Base-by-base conservation (phyloP, 2,797 vertebrate species). In the Heteromormyrus szaboi region DNA sequence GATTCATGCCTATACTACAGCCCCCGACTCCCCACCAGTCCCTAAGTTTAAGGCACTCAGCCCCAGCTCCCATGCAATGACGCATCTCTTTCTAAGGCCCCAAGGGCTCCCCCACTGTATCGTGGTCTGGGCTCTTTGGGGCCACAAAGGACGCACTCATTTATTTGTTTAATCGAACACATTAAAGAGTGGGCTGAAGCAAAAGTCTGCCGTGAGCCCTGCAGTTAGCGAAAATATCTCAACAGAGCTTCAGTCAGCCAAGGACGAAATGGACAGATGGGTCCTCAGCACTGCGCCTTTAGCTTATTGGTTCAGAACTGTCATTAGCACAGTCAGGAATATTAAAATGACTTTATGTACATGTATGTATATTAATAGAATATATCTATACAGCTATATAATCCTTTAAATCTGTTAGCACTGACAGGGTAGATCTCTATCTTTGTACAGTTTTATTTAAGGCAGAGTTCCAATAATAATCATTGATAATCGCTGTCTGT, bases 331-430 rank as follows among this genome's bases (percentile, higher is more conserved):
- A 94, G 93, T 96, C 95, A 95, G 96, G 95, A 96, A 95, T 94
- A 91, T 96, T 90, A 92, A 97, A 96, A 97, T 96, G 93, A 95
- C 95, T 95, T 96, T 98, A 98, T 98, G 97, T 98, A 98, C 97
- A 98, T 94, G 93, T 93, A 93, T 94, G 94, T 94, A 95, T 93
- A 95, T 94, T 94, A 94, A 95, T 94, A 94, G 92, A 93, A 95
- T 94, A 92, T 94, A 92, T 92, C 91, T 93, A 93, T 88, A 93
- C 92, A 92, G 91, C 92, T 93, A 91, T 91, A 46, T 85, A 88
- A 94, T 95, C 94, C 96, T 96, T 96, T 95, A 93, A 96, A 95
- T 92, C 93, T 94, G 92, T 94, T 95, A 93, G 96, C 95, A 85
- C 93, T 95, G 95, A 87, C 41, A 54, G 41, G 51, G 51, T 86